Evolutionary conservation across 1,140 invertebrate genomes (phyloP).

Genomic region (Microvelia longipes): DNA sequence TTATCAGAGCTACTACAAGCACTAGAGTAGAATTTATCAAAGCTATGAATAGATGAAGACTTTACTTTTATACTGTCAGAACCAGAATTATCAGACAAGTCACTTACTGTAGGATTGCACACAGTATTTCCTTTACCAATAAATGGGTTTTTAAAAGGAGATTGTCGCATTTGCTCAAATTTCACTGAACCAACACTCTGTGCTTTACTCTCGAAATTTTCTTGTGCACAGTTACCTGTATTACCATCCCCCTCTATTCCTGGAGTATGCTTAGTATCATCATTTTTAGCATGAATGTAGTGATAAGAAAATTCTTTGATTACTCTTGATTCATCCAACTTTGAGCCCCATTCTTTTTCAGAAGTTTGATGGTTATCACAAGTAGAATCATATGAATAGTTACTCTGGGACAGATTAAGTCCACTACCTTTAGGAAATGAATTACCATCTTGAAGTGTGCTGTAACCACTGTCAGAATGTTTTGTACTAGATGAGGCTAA

Average conservation of each 20-base stretch:
- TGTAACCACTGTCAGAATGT: constrained; percentile 30
- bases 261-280: neutral
- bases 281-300: constrained; percentile 30
- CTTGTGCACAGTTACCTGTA: no score
- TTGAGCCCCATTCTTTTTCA: constrained; percentile 27
- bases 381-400: neutral
- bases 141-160: neutral
- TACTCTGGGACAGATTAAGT: neutral
- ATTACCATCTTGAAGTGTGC: constrained; percentile 25
- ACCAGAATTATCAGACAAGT: neutral
- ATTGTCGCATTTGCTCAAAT: neutral
- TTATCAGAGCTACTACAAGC: neutral
- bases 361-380: neutral
- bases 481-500: constrained; percentile 17
- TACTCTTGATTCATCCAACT: constrained; percentile 31
- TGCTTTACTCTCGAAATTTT: neutral
- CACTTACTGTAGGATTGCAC: neutral
- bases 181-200: neutral
- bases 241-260: no score
- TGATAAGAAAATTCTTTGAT: constrained; percentile 35
- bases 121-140: neutral
- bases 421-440: neutral
- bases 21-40: neutral
- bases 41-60: neutral
- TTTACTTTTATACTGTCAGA: neutral